Evolutionary conservation across 2,888 invertebrate genomes (phyloP), one percentile per base, ranked within the genome.

Genomic region (Baronia brevicornis): DNA sequence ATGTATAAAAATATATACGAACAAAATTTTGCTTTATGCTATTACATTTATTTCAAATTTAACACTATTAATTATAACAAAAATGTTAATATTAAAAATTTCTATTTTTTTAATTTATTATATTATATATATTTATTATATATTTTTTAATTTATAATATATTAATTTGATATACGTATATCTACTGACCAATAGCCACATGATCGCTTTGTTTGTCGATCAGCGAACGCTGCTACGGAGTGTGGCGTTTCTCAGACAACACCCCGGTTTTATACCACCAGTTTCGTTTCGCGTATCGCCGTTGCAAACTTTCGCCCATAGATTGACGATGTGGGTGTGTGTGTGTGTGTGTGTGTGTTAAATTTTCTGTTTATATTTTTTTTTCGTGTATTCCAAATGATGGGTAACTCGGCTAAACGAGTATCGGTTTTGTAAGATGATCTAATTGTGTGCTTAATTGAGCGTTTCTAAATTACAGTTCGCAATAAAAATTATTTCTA

Each of bases 181-280:
- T n/a, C 36, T 71, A 80, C 82, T 73, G 64, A 84, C 84, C 84
- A 80, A 60, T 65, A 82, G 62, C 65, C 72, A 80, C 84, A 84
- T 82, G 42, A 60, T 84, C 84, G 82, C 84, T 70, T 80, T 59
- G 68, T 73, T 71, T 57, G 67, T 54, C 56, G 59, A 65, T 63
- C 69, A 80, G 82, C 82, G 82, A 82, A 71, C 70, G 70, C 60
- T 61, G 60, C 65, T 60, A 63, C 65, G 73, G 74, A 82, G 78
- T 84, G 84, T 75, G 64, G 38, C 45, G 44, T 46, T 41, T 34
- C 39, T 35, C 40, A 41, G 50, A 42, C 47, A 44, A 53, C 44
- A 42, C 51, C 47, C 58, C 45, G 57, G 67, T 75, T 84, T 62
- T 84, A 84, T 84, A 84, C 75, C 59, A 31, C 18, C 49, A 62